Evolutionary conservation across 2,888 invertebrate genomes (phyloP).

Genomic region (Oscheius sp.): DNA sequence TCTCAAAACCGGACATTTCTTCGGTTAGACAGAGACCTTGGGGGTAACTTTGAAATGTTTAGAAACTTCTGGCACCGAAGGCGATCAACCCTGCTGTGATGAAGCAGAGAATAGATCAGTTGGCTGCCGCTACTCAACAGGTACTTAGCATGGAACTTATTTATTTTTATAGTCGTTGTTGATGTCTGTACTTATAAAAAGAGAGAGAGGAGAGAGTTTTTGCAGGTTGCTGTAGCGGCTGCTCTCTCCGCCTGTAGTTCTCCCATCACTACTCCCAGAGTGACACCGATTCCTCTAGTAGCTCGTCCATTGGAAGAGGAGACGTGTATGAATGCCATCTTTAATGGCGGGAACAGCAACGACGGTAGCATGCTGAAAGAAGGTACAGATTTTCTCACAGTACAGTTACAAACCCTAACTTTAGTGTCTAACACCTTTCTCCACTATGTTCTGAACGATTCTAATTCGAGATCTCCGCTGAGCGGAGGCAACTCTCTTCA

Average conservation of each 20-base stretch:
- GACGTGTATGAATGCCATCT: slow-evolving; percentile 38
- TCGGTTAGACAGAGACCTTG: slow-evolving; percentile 39
- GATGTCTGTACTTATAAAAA: too few relatives aligned
- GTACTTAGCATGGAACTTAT: slow-evolving; percentile 13
- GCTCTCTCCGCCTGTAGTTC: slow-evolving; percentile 44
- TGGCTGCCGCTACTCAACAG: slow-evolving; percentile 34
- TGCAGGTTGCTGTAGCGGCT: slow-evolving; percentile 42
- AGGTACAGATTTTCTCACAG: background rate
- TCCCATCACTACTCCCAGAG: slow-evolving; percentile 59
- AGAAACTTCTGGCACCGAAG: slow-evolving; percentile 55
- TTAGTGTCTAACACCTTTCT: slow-evolving; percentile 54
- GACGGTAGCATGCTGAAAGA: slow-evolving; percentile 41
- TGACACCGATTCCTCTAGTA: slow-evolving; percentile 47
- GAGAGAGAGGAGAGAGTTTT: background rate
- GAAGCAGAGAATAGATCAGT: slow-evolving; percentile 29
- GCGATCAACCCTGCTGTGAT: slow-evolving; percentile 54
- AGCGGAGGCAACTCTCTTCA: slow-evolving; percentile 29
- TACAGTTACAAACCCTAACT: slow-evolving; percentile 11
- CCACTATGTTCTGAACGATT: slow-evolving; percentile 54
- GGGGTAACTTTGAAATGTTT: slow-evolving; percentile 1
- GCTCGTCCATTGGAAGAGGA: slow-evolving; percentile 39
- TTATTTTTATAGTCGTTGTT: background rate
- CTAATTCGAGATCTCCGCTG: slow-evolving; percentile 50
- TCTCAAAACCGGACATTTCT: slow-evolving; percentile 47
- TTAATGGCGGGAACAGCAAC: slow-evolving; percentile 43